Base-by-base conservation (phyloP, 2,113 vertebrate genomes). In the Gallinago media region DNA sequence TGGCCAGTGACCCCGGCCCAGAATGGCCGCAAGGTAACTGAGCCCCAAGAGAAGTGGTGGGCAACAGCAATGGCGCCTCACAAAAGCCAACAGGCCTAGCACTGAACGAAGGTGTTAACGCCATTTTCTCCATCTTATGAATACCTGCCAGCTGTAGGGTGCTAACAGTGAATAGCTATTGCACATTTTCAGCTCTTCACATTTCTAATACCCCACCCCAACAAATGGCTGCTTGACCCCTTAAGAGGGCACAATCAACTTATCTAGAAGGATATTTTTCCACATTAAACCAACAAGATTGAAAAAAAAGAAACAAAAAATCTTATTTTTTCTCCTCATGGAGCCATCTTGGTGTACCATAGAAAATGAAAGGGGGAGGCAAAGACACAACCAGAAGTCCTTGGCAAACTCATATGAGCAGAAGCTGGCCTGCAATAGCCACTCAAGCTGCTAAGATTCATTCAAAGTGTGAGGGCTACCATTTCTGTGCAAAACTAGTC, bases 11-110 rank as follows among this genome's bases (percentile, higher is more conserved):
- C 23, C 38, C 85, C 38, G 0, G 11, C 31, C 23, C 42, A 3
- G 55, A 4, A 3, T 2, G 6, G 1, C n/a, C 1, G 29, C 56
- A 2, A 47, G 22, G 31, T 6, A 6, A 1, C 27, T 0, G 44
- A 54, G 16, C 42, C 65, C 50, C 34, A 8, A 3, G n/a, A 4
- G 3, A 5, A 3, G 38, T 2, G 1, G 14, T 1, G 17, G 34
- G 76, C 1, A 2, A 56, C 49, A 21, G 32, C 72, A 12, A 20
- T 0, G 22, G 31, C 27, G 2, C 22, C 66, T 50, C 55, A 9
- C 26, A 11, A 3, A 14, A 31, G 50, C 22, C 36, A 2, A 29
- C 1, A 8, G 40, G 40, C 61, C 31, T 8, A 7, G 25, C n/a
- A 3, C 15, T 6, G 19, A 6, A 6, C 4, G 7, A 7, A n/a